Evolutionary conservation across 37 sponge, comb jelly and placozoan species (phyloP), one percentile per base, ranked within the genome.

Genomic region (Bolinopsis microptera): DNA sequence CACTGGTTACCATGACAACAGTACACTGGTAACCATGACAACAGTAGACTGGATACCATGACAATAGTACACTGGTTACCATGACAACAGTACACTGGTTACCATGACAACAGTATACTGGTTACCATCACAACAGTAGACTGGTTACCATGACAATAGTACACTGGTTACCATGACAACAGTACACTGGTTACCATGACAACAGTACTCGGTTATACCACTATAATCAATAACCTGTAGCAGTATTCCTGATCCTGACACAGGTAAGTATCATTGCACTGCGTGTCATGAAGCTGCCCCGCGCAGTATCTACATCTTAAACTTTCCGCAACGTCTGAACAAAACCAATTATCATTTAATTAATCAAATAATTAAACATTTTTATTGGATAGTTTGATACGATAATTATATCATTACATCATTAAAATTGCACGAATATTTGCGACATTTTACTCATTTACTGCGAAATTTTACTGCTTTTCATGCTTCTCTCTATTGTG

Each of bases 161-260:
- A 70, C 74, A 70, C 26, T 70, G 74, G 74, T 70, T 70, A 70
- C 74, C 74, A 70, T 70, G 74, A n/a, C 2, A 70, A 22, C 74
- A 70, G 5, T 70, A 70, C 74, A 70, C 74, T 70, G 74, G 74
- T 70, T 70, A 70, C 74, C 74, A 70, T 70, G 74, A 70, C 30
- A 22, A 22, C 74, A 61, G 9, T 70, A 70, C 74, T 48, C 5
- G 13, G 61, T 48, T 30, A 41, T 48, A 24, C n/a, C n/a, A n/a
- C n/a, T n/a, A n/a, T n/a, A n/a, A n/a, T n/a, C n/a, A n/a, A n/a
- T n/a, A 39, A 86, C 90, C 90, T 86, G 61, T 86, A 86, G 61
- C 90, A 86, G 26, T 86, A 86, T 39, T 86, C 90, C 48, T 86
- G 90, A 39, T 86, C 90, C 36, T 86, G 90, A 27, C 90, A 86